Percentiles rank a stretch among this genome's conserved stretches.
These are phyloP conservation scores for Thinocorus orbignyianus DNA, from an alignment of 2,113 vertebrate genomes.

Conservation along the genomic window DNA sequence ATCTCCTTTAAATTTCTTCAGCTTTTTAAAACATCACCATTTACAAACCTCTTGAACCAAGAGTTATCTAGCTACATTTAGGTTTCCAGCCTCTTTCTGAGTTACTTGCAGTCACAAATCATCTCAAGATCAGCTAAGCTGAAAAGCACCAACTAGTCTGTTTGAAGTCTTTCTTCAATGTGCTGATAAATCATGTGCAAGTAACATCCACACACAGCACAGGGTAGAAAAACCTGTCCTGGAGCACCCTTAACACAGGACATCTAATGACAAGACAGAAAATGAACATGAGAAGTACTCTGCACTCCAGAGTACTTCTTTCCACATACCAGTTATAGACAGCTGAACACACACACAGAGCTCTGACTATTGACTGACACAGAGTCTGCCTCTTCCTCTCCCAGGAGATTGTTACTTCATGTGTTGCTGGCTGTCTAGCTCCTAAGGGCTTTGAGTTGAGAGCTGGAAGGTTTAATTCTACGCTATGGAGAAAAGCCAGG, in stretches of 20 bases:
- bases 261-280: neutral
- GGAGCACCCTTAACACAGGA: neutral
- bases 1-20: neutral
- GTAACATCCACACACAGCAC: neutral
- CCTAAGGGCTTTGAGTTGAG: neutral
- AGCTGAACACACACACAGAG: neutral
- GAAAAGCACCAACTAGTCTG: neutral
- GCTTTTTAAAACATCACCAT: neutral
- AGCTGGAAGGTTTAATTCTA: neutral
- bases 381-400: neutral
- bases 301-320: neutral
- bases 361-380: neutral
- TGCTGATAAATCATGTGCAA: neutral
- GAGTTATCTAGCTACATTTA: neutral
- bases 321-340: neutral
- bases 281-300: neutral
- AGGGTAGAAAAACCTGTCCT: neutral
- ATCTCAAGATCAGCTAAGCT: neutral
- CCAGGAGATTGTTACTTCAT: neutral
- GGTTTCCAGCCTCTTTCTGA: neutral
- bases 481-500: neutral
- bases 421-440: accelerated
- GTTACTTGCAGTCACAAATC: neutral
- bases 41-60: neutral
- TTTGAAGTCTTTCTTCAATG: neutral